Conservation (phyloP, 2,113 vertebrate species). For the Oriolus oriolus region DNA sequence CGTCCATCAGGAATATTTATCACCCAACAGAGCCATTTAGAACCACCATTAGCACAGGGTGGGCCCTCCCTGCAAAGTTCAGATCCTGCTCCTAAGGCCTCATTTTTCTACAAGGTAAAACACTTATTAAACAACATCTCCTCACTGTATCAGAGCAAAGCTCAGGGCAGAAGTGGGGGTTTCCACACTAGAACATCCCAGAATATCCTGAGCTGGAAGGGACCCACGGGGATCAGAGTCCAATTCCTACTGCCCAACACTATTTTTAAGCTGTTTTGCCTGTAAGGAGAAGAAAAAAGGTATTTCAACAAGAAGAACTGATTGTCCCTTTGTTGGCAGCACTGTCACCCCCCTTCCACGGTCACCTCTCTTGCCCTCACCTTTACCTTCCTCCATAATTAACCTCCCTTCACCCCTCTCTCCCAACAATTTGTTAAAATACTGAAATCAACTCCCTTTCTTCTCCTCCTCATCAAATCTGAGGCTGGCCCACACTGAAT, state of each 20-base stretch:
- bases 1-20: neutral
- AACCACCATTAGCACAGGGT: neutral
- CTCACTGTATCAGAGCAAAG: neutral
- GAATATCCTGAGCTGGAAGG: neutral
- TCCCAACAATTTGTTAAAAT: neutral
- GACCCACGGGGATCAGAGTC: neutral
- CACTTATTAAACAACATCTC: neutral
- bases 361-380: neutral
- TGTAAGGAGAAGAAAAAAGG: neutral
- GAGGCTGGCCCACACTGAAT: neutral
- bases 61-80: neutral
- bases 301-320: neutral
- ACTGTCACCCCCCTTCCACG: neutral
- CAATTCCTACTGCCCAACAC: neutral
- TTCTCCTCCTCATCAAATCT: neutral
- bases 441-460: neutral
- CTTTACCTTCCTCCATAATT: neutral
- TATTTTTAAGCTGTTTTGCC: neutral
- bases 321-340: fast-evolving
- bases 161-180: neutral
- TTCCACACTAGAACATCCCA: neutral
- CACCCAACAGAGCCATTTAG: neutral
- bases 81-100: neutral
- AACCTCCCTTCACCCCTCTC: neutral
- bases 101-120: neutral